phyloP scores from a whole-genome alignment of 2,888 invertebrate genomes.

The Zhengitettix transpicula region DNA sequence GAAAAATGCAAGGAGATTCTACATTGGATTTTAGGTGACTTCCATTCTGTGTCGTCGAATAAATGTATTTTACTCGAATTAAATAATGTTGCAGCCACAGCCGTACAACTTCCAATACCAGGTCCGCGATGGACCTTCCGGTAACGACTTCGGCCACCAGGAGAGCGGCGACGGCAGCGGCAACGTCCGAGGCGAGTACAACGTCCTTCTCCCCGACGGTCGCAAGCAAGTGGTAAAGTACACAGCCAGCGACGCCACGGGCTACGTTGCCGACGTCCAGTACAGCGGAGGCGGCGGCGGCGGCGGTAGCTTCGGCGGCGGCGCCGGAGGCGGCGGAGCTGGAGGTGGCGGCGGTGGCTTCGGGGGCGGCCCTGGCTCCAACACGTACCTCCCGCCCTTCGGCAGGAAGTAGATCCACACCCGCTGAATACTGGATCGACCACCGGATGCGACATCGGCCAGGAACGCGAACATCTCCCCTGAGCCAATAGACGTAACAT shows the following conservation, averaged over 20 bases:
- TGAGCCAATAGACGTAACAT: too few species aligned
- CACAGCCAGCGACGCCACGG: constrained; percentile 76
- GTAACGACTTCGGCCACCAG: constrained; percentile 75
- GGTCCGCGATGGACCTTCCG: constrained; percentile 61
- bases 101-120: constrained; percentile 79
- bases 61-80: too few species aligned
- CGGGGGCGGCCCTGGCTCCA: background rate
- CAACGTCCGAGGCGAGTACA: constrained; percentile 67
- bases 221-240: constrained; percentile 72
- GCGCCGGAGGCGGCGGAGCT: background rate
- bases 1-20: too few species aligned
- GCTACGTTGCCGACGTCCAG: constrained; percentile 71
- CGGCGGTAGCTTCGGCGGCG: background rate
- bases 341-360: background rate
- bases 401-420: background rate
- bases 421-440: background rate
- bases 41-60: too few species aligned
- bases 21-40: too few species aligned
- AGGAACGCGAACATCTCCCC: too few species aligned
- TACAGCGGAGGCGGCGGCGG: constrained; percentile 37
- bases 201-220: constrained; percentile 69
- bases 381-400: background rate
- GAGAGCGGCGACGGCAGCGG: constrained; percentile 76
- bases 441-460: too few species aligned
- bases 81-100: constrained; percentile 28